Evolutionary conservation across 2,888 invertebrate genomes (phyloP).

Genomic region (Pemphredon lugubris): DNA sequence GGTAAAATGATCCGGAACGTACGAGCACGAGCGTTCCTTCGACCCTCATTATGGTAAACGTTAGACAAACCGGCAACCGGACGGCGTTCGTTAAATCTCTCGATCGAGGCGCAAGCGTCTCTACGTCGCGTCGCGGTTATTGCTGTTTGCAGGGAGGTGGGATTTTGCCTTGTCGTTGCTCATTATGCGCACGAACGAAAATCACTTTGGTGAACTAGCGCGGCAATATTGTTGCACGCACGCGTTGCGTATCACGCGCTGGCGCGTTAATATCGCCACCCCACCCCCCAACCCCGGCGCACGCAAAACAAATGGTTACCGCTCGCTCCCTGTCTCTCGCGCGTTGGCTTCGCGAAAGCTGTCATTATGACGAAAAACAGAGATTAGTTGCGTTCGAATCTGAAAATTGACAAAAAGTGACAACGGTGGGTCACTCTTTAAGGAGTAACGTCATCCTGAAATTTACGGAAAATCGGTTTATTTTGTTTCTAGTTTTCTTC

Average conservation of each 20-base stretch:
- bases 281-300: too few relatives aligned
- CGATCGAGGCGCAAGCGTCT: slow-evolving; percentile 28
- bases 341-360: too few relatives aligned
- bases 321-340: too few relatives aligned
- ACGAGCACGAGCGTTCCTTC: slow-evolving; percentile 45
- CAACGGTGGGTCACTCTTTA: too few relatives aligned
- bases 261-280: too few relatives aligned
- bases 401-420: too few relatives aligned
- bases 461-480: too few relatives aligned
- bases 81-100: slow-evolving; percentile 53
- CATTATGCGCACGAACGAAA: slow-evolving; percentile 64
- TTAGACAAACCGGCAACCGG: slow-evolving; percentile 56
- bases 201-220: slow-evolving; percentile 46
- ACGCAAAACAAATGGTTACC: too few relatives aligned
- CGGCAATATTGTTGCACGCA: slow-evolving; percentile 21
- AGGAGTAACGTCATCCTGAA: too few relatives aligned
- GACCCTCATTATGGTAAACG: slow-evolving; percentile 57
- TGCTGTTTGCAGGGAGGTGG: neutral
- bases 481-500: too few relatives aligned
- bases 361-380: too few relatives aligned
- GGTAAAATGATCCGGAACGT: slow-evolving; percentile 67
- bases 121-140: neutral
- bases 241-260: slow-evolving; percentile 11
- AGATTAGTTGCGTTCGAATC: too few relatives aligned
- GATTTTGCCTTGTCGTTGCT: slow-evolving; percentile 41